These are phyloP conservation scores for human (Homo sapiens) DNA, from an alignment of 2,113 vertebrate species.

Conservation along the genomic window GRCh38 chr16:57088001-57088500, in stretches of 20 bases:
- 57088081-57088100: not conserved
- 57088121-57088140: not conserved
- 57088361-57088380: not conserved
- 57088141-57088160: not conserved
- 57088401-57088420: too few relatives aligned
- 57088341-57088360: not conserved
- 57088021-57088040: not conserved
- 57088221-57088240: too few relatives aligned
- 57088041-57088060: not conserved
- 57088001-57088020: not conserved
- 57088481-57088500: too few relatives aligned
- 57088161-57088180: not conserved
- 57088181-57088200: not conserved
- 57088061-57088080: not conserved
- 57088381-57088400: not conserved
- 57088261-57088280: not conserved
- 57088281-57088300: not conserved
- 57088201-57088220: not conserved
- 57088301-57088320: not conserved
- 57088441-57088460: too few relatives aligned
- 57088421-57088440: too few relatives aligned
- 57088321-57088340: not conserved
- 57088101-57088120: not conserved
- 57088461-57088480: too few relatives aligned
- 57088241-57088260: fast-evolving